These are phyloP conservation scores for Camponotus floridanus DNA, from an alignment of 1,140 invertebrate genomes.

Conservation along the genomic window DNA sequence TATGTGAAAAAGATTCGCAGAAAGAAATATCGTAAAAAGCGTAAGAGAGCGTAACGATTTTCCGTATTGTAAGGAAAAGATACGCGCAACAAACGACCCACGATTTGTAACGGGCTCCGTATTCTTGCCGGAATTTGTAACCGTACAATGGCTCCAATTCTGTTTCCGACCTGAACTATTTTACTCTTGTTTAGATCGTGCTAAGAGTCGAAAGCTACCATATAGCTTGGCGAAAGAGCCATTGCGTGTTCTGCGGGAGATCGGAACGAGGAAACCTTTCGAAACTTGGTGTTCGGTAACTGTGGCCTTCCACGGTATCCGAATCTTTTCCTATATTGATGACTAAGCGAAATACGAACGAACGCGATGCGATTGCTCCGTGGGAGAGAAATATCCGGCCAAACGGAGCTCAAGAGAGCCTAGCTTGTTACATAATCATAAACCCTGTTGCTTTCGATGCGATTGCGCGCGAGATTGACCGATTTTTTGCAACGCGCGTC, in stretches of 20 bases:
- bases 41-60: not conserved
- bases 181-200: conserved; percentile 31
- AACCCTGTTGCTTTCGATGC: conserved; percentile 35
- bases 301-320: not conserved
- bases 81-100: not conserved
- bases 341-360: conserved; percentile 25
- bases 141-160: conserved; percentile 20
- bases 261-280: not conserved
- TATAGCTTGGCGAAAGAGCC: not conserved
- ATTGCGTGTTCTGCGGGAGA: not conserved
- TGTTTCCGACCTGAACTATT: conserved; percentile 2
- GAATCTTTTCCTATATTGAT: conserved; percentile 31
- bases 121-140: conserved; percentile 1
- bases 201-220: not conserved
- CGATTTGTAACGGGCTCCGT: conserved; percentile 4
- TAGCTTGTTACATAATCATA: conserved; percentile 23
- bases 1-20: not conserved
- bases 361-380: conserved; percentile 29
- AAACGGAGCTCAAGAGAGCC: not conserved
- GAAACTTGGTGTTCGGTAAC: conserved; percentile 4
- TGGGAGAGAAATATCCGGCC: not conserved
- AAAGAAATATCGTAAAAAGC: not conserved
- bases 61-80: not conserved
- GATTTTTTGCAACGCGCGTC: conserved; percentile 33
- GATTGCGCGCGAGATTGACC: not conserved